Evolutionary conservation across 2,888 invertebrate species (phyloP), one percentile per base, ranked within the genome.

Genomic region (Odontomyia ornata): DNA sequence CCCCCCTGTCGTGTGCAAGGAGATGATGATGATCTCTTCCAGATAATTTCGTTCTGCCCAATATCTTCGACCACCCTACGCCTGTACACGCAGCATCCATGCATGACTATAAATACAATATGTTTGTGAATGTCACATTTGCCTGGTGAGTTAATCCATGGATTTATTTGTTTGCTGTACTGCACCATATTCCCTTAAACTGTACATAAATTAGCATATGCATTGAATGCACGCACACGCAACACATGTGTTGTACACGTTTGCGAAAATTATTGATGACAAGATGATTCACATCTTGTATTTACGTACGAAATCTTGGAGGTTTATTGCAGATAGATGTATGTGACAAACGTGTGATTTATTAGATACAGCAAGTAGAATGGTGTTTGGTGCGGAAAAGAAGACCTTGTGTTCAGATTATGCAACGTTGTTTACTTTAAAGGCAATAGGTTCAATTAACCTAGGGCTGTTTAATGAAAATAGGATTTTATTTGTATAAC

Each of bases 201-300:
- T 36, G 5, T 52, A 52, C 52, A 43, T 52, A 52, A 52, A 52
- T 52, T 52, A 52, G 52, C 52, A 52, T 52, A n/a, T 52, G 52
- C 52, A 52, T 52, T 4, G 13, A 9, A 52, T 52, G 52, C 52
- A 52, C 36, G 36, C 36, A 9, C 36, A 36, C 36, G 36, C 36
- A 36, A 5, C 36, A 36, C 52, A 52, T n/a, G 52, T 52, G 52
- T 52, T 18, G 18, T 52, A 18, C 52, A 52, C 52, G 13, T 52
- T 36, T 52, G 52, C 52, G 52, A 52, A 52, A 52, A 52, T 52
- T 52, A 18, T n/a, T 52, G 52, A 15, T 18, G 15, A 13, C n/a
- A 60, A n/a, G 52, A 18, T 15, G 52, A 9, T 52, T n/a, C 52
- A 15, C 15, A 52, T 52, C 52, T 52, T 52, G 5, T 9, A 13